These are phyloP conservation scores for Myotis yumanensis DNA, from an alignment of 2,113 vertebrate genomes.

Conservation along the genomic window DNA sequence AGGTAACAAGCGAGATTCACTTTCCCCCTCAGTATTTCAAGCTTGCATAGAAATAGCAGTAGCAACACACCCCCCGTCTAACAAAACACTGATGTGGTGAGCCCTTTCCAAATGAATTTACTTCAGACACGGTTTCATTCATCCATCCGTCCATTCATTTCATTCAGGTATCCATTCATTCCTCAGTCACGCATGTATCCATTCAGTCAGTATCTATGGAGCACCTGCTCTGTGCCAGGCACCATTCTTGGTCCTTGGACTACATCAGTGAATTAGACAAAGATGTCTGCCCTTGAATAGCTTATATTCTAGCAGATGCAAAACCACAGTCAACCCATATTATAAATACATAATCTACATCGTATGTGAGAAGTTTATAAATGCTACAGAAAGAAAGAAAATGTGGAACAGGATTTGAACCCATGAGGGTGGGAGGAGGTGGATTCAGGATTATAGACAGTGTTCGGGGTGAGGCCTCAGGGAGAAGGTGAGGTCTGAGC, in stretches of 20 bases:
- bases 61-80: neutral
- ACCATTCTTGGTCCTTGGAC: neutral
- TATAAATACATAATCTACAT: neutral
- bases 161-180: no score
- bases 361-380: neutral
- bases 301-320: neutral
- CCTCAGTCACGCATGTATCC: neutral
- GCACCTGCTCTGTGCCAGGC: neutral
- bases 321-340: neutral
- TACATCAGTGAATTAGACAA: neutral
- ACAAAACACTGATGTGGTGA: neutral
- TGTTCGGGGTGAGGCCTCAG: accelerated
- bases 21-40: neutral
- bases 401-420: neutral
- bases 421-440: neutral
- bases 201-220: neutral
- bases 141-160: neutral
- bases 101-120: neutral
- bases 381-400: neutral
- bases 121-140: neutral
- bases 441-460: accelerated
- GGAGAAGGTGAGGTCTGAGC: neutral
- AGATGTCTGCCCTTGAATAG: neutral
- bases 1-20: neutral
- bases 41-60: neutral